phyloP scores from a whole-genome alignment of 2,113 vertebrate genomes.

The Melanocharis versteri region DNA sequence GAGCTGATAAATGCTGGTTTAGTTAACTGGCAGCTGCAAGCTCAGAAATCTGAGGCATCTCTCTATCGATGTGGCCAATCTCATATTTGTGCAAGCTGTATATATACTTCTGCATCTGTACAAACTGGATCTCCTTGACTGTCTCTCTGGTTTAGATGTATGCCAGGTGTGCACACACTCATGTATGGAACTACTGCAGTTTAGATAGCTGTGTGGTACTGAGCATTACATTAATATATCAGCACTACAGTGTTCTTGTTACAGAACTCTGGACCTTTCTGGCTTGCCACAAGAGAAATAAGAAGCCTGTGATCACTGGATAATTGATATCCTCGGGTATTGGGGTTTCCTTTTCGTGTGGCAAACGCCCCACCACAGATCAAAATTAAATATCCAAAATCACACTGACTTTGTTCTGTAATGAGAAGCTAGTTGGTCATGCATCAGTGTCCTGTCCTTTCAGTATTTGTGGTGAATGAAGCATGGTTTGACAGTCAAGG shows the following conservation, averaged over 20 bases:
- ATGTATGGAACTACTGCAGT: background rate
- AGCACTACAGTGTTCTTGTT: background rate
- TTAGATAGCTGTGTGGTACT: background rate
- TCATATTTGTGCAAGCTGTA: accelerated
- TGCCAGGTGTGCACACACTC: background rate
- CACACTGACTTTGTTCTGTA: background rate
- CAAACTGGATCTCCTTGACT: background rate
- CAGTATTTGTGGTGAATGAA: background rate
- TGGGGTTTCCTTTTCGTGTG: background rate
- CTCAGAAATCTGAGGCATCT: background rate
- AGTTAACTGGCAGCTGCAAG: background rate
- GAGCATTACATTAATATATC: background rate
- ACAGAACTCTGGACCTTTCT: background rate
- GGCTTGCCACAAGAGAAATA: background rate
- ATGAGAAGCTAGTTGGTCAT: background rate
- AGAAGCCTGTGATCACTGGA: background rate
- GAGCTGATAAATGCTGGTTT: background rate
- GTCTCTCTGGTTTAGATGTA: accelerated
- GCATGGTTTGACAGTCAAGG: background rate
- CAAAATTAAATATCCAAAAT: background rate
- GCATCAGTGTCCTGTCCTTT: background rate
- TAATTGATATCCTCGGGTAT: background rate
- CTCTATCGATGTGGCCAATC: accelerated
- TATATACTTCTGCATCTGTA: background rate
- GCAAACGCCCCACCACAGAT: background rate